Evolutionary conservation across 1,140 invertebrate genomes (phyloP), one percentile per base, ranked within the genome.

Genomic region (Thaumetopoea pityocampa): DNA sequence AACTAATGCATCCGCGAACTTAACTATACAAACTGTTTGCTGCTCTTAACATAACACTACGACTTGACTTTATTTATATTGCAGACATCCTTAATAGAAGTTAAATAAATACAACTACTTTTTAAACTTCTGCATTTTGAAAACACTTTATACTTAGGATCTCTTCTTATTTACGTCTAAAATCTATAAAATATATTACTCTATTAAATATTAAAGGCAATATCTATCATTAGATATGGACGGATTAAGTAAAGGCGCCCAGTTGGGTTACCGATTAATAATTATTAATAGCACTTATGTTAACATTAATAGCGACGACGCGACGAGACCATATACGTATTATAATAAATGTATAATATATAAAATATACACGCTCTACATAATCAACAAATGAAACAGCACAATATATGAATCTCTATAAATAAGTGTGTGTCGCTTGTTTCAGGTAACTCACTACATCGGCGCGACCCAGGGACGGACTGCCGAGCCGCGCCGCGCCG

Each of bases 171-270:
- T 61, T 60, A 62, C 49, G 50, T 64, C 63, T 79, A 79, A 61
- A 71, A 55, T 72, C 78, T 82, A 84, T 81, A 84, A 84, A 68
- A 84, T 84, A 84, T 82, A 84, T 80, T 84, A 82, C 69, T 84
- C 71, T 84, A 81, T 84, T 81, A 80, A 80, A 78, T 80, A 80
- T 81, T 81, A 81, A 81, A 84, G 80, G 80, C 80, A 84, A 84
- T 79, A 82, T 82, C 76, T 84, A 84, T 81, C 67, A 67, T 81
- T 80, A 84, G 65, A 84, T 71, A 76, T 81, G 80, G 80, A 84
- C 80, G 80, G 80, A 84, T 84, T 80, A 76, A 74, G 71, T 82
- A 66, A 84, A 84, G 80, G 77, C 78, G 73, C 80, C 80, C 80
- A 74, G 67, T 54, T 67, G 77, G 80, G 78, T 80, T 80, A 84